Conservation (phyloP, 2,797 vertebrate species). For the Pitangus sulphuratus region DNA sequence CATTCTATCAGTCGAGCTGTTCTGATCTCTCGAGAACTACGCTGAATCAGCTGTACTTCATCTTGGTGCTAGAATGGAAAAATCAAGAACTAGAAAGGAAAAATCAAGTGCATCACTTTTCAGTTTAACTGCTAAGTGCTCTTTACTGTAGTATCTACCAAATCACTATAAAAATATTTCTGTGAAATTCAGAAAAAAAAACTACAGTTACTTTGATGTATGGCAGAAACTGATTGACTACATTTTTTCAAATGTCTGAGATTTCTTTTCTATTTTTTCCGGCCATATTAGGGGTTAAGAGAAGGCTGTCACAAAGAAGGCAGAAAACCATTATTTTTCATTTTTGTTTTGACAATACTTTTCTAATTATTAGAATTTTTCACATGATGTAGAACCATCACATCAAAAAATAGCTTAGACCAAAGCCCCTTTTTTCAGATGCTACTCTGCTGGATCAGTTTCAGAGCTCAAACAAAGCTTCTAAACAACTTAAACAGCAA, state of each 20-base stretch:
- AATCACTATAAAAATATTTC: neutral
- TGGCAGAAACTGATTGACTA: neutral
- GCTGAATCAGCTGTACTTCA: neutral
- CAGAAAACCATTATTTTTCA: neutral
- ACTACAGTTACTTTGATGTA: neutral
- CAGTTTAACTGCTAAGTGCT: neutral
- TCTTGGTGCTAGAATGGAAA: neutral
- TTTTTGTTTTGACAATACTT: neutral
- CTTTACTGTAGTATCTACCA: neutral
- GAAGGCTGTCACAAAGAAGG: neutral
- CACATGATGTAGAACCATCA: neutral
- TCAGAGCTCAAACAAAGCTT: neutral
- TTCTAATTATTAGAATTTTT: neutral
- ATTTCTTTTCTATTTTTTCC: neutral
- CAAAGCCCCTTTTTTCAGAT: neutral
- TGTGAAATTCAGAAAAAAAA: neutral
- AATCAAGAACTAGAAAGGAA: neutral
- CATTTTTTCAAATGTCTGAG: neutral
- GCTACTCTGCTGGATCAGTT: neutral
- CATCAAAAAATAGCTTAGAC: neutral
- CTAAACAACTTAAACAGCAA: neutral
- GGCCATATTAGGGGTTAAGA: neutral
- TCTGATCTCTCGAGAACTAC: neutral
- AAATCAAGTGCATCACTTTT: neutral
- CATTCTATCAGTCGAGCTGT: neutral